phyloP scores from a whole-genome alignment of 2,888 invertebrate genomes.

The Morpho helenor region DNA sequence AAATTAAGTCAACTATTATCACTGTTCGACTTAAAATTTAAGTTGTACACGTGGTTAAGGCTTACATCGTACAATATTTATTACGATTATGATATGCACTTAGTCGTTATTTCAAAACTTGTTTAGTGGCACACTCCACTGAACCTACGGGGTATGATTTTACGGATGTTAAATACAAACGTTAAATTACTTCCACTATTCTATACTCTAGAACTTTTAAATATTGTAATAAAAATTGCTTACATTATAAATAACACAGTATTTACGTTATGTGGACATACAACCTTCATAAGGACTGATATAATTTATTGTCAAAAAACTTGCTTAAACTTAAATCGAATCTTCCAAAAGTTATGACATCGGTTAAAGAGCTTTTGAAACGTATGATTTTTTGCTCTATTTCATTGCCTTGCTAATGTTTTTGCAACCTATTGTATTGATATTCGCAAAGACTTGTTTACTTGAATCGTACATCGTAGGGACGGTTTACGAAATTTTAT shows the following conservation, averaged over 20 bases:
- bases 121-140: constrained; percentile 10
- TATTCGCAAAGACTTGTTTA: too few relatives aligned
- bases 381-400: too few relatives aligned
- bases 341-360: too few relatives aligned
- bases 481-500: too few relatives aligned
- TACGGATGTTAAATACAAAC: constrained; percentile 51
- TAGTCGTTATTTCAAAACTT: constrained; percentile 7
- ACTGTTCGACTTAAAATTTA: neutral
- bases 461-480: too few relatives aligned
- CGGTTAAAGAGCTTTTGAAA: too few relatives aligned
- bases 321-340: neutral
- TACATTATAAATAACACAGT: constrained; percentile 69
- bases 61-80: constrained; percentile 6
- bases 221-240: constrained; percentile 59
- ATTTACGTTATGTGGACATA: constrained; percentile 69
- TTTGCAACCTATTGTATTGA: too few relatives aligned
- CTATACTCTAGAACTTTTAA: constrained; percentile 50
- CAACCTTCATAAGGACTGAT: constrained; percentile 73
- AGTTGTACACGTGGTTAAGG: constrained; percentile 13
- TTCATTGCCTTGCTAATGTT: too few relatives aligned
- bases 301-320: constrained; percentile 10
- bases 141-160: constrained; percentile 50
- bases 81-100: constrained; percentile 9
- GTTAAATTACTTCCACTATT: constrained; percentile 51
- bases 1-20: neutral